A percentile compares a stretch with the other conserved stretches of the same genome.
Evolutionary conservation across 1,140 invertebrate genomes (phyloP).

Genomic region (Platorchestia sp.): DNA sequence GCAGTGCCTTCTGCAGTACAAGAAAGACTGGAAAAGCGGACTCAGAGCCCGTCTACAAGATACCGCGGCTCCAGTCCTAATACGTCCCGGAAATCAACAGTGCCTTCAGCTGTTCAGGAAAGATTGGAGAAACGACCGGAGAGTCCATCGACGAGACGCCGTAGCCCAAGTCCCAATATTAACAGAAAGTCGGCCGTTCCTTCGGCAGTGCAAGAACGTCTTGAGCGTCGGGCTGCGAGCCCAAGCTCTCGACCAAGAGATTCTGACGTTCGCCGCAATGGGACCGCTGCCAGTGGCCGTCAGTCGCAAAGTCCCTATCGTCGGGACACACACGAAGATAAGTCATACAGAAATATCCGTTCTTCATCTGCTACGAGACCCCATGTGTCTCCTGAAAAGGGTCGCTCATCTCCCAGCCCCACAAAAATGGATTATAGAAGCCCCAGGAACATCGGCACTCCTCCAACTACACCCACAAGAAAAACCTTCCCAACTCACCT

Average conservation of each 20-base stretch:
- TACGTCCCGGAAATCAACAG: background rate
- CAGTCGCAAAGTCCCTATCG: conserved; percentile 25
- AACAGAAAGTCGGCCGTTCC: conserved; percentile 13
- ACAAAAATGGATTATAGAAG: conserved; percentile 13
- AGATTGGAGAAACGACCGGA: conserved; percentile 34
- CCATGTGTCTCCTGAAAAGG: conserved; percentile 26
- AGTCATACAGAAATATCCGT: background rate
- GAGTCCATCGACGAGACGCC: conserved; percentile 9
- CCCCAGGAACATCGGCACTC: background rate
- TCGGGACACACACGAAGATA: conserved; percentile 12
- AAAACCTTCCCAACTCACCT: conserved; percentile 31
- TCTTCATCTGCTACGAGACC: conserved; percentile 7
- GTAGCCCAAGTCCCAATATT: background rate
- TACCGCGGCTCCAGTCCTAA: conserved; percentile 12
- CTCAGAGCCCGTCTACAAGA: conserved; percentile 11
- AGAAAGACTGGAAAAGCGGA: background rate
- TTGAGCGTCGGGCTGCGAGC: conserved; percentile 27
- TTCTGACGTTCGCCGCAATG: background rate
- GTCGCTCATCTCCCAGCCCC: conserved; percentile 20
- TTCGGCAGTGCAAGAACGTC: conserved; percentile 34
- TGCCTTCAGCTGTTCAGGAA: conserved; percentile 14
- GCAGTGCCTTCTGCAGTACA: background rate
- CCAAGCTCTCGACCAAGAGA: conserved; percentile 28
- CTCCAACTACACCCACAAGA: conserved; percentile 17
- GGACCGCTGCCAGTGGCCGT: background rate